These are phyloP conservation scores for Cinclus mexicanus DNA, from an alignment of 2,113 vertebrate species.

Conservation along the genomic window DNA sequence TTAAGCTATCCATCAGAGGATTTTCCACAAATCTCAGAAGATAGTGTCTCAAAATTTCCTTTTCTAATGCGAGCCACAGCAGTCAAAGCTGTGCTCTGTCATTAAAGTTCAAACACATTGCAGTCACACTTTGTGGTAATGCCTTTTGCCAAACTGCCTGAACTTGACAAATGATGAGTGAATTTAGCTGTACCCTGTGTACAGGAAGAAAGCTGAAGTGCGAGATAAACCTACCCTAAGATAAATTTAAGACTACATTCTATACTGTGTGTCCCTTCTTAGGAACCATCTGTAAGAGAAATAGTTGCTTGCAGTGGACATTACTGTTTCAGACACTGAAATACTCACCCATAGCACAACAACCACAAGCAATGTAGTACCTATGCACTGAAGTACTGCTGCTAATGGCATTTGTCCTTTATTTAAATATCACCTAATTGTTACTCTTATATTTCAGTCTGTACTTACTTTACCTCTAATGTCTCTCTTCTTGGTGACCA, in stretches of 20 bases:
- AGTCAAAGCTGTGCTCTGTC: not conserved
- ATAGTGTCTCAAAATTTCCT: not conserved
- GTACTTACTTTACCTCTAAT: not conserved
- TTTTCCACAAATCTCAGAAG: not conserved
- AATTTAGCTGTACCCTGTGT: not conserved
- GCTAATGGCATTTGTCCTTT: not conserved
- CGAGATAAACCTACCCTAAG: not conserved
- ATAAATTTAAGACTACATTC: not conserved
- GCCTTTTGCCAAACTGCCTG: not conserved
- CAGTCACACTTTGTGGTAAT: not conserved
- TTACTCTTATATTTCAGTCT: not conserved
- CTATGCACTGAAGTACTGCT: not conserved
- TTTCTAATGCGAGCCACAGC: not conserved
- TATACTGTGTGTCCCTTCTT: not conserved
- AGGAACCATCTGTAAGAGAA: not conserved
- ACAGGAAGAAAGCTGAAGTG: not conserved
- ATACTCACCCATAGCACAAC: not conserved
- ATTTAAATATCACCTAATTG: not conserved
- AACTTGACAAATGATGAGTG: not conserved
- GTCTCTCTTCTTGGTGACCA: not conserved
- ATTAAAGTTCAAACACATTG: not conserved
- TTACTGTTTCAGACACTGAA: not conserved
- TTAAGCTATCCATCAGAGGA: not conserved
- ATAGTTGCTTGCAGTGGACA: not conserved
- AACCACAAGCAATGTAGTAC: not conserved